phyloP scores from a whole-genome alignment of 64 coral and sea anemone genomes.

The Catalaphyllia jardinei region DNA sequence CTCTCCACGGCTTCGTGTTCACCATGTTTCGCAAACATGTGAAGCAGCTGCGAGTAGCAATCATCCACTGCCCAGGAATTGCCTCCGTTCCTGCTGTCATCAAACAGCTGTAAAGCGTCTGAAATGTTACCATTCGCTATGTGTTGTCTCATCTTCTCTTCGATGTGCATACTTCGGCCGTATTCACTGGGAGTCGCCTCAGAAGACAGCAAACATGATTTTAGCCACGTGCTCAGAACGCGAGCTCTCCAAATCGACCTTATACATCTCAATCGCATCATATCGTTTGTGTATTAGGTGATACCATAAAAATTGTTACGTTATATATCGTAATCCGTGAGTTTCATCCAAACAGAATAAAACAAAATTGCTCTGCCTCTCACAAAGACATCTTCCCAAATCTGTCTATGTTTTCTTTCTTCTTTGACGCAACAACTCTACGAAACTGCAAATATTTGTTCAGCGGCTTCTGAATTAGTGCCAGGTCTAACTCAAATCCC shows the following conservation, averaged over 20 bases:
- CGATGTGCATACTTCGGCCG: neutral
- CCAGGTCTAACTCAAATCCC: neutral
- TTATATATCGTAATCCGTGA: neutral
- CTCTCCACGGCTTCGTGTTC: constrained; percentile 63
- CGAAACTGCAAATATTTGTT: neutral
- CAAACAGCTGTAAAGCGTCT: constrained; percentile 26
- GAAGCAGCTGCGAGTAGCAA: neutral
- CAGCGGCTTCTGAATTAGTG: neutral
- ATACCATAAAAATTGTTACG: neutral
- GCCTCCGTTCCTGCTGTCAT: constrained; percentile 11
- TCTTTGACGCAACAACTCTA: neutral
- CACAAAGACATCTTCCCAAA: no score
- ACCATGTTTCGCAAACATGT: constrained; percentile 41
- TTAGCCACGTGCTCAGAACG: neutral
- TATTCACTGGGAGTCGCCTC: neutral
- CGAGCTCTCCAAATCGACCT: neutral
- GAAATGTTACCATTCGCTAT: neutral
- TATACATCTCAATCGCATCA: neutral
- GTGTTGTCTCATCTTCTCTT: constrained; percentile 10
- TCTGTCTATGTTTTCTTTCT: neutral
- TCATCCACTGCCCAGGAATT: neutral
- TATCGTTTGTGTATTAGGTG: neutral
- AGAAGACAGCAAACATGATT: neutral
- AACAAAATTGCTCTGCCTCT: neutral
- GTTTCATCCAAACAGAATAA: neutral